These are phyloP conservation scores for Halocynthia roretzi DNA, from an alignment of 23 tunicate species.

Conservation along the genomic window DNA sequence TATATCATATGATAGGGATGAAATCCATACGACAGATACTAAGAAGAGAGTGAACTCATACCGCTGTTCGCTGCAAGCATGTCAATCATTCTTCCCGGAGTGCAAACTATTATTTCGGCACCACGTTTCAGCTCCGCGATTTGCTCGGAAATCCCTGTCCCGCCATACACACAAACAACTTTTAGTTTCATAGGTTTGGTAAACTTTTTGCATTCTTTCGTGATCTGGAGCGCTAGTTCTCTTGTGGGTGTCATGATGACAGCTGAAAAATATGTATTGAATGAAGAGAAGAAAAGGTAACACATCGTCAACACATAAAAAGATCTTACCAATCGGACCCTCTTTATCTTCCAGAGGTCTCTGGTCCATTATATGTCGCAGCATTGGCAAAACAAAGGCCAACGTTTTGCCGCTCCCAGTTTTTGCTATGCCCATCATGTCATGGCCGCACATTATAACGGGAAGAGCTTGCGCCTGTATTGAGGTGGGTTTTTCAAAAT, in stretches of 20 bases:
- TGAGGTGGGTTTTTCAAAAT: conserved; percentile 95
- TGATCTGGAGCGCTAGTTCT: conserved; percentile 93
- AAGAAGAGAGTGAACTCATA: background rate
- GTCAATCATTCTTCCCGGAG: conserved; percentile 99
- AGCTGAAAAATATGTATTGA: conserved; percentile 18
- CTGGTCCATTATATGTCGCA: conserved; percentile 94
- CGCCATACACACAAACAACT: conserved; percentile 97
- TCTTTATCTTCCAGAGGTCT: conserved; percentile 83
- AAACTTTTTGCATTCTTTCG: conserved; percentile 95
- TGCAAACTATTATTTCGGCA: conserved; percentile 98
- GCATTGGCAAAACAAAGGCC: conserved; percentile 92
- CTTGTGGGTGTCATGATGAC: conserved; percentile 96
- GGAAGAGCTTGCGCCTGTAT: conserved; percentile 98
- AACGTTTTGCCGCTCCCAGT: conserved; percentile 99
- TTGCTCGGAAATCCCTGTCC: conserved; percentile 99
- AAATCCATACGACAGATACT: no score
- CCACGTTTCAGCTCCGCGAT: conserved; percentile 98
- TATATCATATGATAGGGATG: no score
- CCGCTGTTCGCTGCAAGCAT: conserved; percentile 95
- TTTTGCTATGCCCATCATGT: conserved; percentile 96
- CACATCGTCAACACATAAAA: background rate
- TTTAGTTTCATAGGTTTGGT: conserved; percentile 56
- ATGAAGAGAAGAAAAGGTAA: conserved; percentile 1
- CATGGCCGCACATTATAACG: conserved; percentile 96
- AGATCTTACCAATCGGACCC: conserved; percentile 83